Evolutionary conservation across 2,797 vertebrate species (phyloP).

Genomic region (Arctocebus calabarensis): DNA sequence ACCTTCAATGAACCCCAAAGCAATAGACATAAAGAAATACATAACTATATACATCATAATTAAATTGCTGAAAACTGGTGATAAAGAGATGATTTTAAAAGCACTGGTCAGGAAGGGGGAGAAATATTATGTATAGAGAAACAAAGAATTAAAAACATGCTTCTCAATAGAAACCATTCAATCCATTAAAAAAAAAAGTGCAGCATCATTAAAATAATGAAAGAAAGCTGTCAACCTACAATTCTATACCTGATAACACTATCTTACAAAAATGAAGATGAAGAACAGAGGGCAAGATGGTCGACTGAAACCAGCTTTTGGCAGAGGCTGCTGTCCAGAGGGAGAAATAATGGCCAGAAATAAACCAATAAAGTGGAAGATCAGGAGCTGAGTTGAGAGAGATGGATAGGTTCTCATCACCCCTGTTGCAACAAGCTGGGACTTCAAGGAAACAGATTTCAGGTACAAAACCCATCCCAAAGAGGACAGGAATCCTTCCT

Average conservation of each 20-base stretch:
- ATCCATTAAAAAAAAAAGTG: not conserved
- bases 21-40: not conserved
- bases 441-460: no score
- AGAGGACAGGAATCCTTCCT: no score
- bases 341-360: no score
- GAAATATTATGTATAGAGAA: not conserved
- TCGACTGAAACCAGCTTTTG: no score
- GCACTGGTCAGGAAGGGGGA: accelerated
- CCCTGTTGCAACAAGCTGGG: no score
- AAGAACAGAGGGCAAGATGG: no score
- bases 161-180: not conserved
- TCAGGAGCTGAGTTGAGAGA: no score
- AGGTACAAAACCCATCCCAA: no score
- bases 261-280: not conserved
- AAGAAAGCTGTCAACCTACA: not conserved
- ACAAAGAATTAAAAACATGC: not conserved
- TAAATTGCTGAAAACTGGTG: not conserved
- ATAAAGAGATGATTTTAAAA: not conserved
- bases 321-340: no score
- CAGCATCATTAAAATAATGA: not conserved
- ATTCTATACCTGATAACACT: not conserved
- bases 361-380: no score
- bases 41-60: not conserved
- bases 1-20: not conserved
- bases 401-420: no score